Percentiles rank a stretch among this genome's conserved stretches.
Conservation (phyloP, 1,140 invertebrate genomes). For the Macrostomum lignano region DNA sequence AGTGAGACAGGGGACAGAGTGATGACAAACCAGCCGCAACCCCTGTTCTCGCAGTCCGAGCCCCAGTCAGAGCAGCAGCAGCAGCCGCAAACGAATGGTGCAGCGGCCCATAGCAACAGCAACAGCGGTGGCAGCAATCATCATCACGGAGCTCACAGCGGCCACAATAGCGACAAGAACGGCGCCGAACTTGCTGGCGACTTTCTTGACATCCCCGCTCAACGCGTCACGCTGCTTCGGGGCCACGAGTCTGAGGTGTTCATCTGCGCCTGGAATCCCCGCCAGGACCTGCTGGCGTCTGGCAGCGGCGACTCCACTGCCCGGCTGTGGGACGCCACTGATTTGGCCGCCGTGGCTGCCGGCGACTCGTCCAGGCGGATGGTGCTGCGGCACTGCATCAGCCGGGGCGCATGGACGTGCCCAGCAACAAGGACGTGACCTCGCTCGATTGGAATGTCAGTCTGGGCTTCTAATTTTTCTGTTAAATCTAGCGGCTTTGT, state of each 20-base stretch:
- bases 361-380: no score
- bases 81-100: no score
- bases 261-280: constrained; percentile 96
- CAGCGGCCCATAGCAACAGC: no score
- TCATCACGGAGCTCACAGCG: no score
- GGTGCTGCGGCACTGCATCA: constrained; percentile 74
- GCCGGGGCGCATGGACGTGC: constrained; percentile 77
- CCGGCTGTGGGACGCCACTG: constrained; percentile 56
- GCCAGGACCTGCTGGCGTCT: constrained; percentile 71
- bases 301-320: constrained; percentile 90
- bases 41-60: no score
- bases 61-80: no score
- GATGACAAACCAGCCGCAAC: no score
- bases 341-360: no score
- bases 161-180: no score
- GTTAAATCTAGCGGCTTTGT: constrained; percentile 13
- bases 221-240: constrained; percentile 62
- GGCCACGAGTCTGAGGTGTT: constrained; percentile 96
- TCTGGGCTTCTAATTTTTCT: constrained; percentile 10
- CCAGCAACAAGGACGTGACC: constrained; percentile 93
- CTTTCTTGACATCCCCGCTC: constrained; percentile 67
- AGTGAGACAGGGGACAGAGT: no score
- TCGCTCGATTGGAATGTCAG: constrained; percentile 92
- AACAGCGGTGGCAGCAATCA: no score
- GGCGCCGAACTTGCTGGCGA: no score